Conservation (phyloP, 2,797 vertebrate genomes). For the Lepus oiostolus region DNA sequence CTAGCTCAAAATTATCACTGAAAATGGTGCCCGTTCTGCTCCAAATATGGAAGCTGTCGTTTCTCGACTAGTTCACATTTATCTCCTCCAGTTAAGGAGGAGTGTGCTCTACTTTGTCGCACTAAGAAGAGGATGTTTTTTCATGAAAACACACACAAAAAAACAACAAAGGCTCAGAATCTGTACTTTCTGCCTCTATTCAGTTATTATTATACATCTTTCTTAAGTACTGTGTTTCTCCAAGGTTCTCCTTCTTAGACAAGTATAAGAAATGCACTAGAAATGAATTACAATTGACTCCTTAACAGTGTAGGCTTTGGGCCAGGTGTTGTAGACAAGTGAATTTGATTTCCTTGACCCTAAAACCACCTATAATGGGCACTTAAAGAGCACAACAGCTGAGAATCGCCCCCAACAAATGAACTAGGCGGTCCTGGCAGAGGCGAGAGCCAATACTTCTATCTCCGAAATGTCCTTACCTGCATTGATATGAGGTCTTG, state of each 20-base stretch:
- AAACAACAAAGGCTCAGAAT: not conserved
- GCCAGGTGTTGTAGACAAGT: not conserved
- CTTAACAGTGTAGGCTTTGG: not conserved
- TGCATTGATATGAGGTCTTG: conserved; percentile 8
- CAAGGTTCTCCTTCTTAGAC: not conserved
- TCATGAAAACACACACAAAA: not conserved
- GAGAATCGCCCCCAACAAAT: not conserved
- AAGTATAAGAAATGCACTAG: not conserved
- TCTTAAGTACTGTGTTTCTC: not conserved
- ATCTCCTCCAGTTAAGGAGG: not conserved
- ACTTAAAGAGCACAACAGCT: not conserved
- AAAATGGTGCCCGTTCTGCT: not conserved
- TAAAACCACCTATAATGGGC: not conserved
- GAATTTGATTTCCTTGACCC: not conserved
- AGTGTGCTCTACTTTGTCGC: not conserved
- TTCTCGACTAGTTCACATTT: not conserved
- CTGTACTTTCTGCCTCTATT: not conserved
- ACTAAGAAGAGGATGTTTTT: not conserved
- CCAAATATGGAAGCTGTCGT: not conserved
- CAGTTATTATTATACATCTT: not conserved
- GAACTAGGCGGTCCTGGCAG: not conserved
- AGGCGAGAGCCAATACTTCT: not conserved
- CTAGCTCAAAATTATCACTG: not conserved
- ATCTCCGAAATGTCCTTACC: conserved; percentile 27
- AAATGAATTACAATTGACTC: not conserved